A percentile compares a stretch with the other conserved stretches of the same genome.
phyloP scores from a whole-genome alignment of 1,140 invertebrate species.

The Drosophila bifasciata region DNA sequence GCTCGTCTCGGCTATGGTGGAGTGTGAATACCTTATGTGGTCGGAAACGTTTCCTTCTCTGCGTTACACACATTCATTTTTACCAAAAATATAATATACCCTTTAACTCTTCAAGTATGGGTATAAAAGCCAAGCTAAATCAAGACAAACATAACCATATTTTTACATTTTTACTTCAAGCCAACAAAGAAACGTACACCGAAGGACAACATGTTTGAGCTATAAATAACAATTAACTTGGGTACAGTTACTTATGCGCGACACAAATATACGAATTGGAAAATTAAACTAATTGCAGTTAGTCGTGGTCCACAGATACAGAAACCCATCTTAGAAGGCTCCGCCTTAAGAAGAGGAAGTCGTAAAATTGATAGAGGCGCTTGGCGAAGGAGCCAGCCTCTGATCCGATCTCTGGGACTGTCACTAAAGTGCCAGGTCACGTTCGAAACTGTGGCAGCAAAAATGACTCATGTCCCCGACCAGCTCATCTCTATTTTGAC shows the following conservation, averaged over 20 bases:
- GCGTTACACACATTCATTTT: too few species aligned
- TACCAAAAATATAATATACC: too few species aligned
- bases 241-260: conserved; percentile 53
- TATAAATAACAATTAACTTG: conserved; percentile 74
- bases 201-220: conserved; percentile 59
- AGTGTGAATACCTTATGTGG: too few species aligned
- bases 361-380: conserved; percentile 71
- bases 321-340: conserved; percentile 15
- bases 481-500: conserved; percentile 28
- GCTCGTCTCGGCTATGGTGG: too few species aligned
- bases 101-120: too few species aligned
- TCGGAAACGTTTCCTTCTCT: too few species aligned
- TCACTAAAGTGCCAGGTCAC: conserved; percentile 68
- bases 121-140: too few species aligned
- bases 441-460: conserved; percentile 48
- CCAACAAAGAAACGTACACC: not conserved
- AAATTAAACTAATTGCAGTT: conserved; percentile 69
- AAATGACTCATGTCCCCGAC: conserved; percentile 45
- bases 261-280: conserved; percentile 50
- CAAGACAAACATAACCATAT: too few species aligned
- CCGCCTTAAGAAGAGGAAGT: conserved; percentile 54
- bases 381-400: conserved; percentile 33
- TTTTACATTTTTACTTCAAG: conserved; percentile 46
- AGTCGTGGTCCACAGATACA: conserved; percentile 53
- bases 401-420: conserved; percentile 46